A percentile compares a stretch with the other conserved stretches of the same genome.
These are phyloP conservation scores for Drosophila gaucha DNA, from an alignment of 2,888 invertebrate genomes.

Conservation along the genomic window DNA sequence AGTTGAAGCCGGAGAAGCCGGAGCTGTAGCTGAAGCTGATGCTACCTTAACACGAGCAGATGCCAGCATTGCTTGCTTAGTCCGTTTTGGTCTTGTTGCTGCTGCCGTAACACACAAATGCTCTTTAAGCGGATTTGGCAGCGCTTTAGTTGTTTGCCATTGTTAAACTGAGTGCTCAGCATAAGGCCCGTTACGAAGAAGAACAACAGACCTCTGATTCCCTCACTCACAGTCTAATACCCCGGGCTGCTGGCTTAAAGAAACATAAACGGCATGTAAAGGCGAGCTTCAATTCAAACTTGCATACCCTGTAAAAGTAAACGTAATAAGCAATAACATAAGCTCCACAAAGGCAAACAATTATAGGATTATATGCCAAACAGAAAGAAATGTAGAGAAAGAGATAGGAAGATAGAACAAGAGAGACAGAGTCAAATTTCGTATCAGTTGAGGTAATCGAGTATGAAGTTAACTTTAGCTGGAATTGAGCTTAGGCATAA, in stretches of 20 bases:
- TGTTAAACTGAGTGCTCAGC: constrained; percentile 78
- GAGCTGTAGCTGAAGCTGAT: not conserved
- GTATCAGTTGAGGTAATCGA: not conserved
- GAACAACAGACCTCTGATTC: constrained; percentile 14
- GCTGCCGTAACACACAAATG: constrained; percentile 70
- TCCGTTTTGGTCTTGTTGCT: constrained; percentile 41
- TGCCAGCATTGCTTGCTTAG: constrained; percentile 39
- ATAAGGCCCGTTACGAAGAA: constrained; percentile 50
- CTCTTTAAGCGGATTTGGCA: constrained; percentile 78
- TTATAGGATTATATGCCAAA: not conserved
- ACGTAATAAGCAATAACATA: constrained; percentile 5
- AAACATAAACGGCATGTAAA: constrained; percentile 9
- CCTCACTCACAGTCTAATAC: constrained; percentile 15
- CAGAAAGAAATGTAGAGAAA: not conserved
- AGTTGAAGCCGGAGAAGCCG: constrained; percentile 1
- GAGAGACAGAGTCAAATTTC: not conserved
- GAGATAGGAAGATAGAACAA: not conserved
- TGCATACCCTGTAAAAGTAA: constrained; percentile 36
- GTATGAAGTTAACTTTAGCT: constrained; percentile 1
- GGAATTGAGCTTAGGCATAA: not conserved
- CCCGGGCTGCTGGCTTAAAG: constrained; percentile 12
- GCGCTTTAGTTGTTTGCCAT: constrained; percentile 77
- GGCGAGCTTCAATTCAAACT: not conserved
- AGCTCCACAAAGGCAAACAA: constrained; percentile 17
- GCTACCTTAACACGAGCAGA: constrained; percentile 19